These are phyloP conservation scores for Gnatocerus cornutus DNA, from an alignment of 2,888 invertebrate genomes.

Conservation along the genomic window DNA sequence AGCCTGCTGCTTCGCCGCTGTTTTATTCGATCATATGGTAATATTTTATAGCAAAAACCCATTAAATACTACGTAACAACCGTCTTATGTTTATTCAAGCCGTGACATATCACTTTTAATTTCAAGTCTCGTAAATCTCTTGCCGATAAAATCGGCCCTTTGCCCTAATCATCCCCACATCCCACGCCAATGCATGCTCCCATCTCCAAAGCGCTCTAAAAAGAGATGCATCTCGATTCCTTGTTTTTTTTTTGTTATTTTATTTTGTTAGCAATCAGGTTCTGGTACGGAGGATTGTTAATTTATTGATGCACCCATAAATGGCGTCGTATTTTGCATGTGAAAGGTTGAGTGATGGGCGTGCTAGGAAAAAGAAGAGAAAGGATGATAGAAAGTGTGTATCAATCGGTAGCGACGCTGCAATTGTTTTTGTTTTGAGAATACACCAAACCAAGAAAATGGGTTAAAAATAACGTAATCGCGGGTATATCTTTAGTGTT, in stretches of 20 bases:
- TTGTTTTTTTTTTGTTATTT: slow-evolving; percentile 12
- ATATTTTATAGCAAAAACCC: too few relatives aligned
- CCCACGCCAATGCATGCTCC: too few relatives aligned
- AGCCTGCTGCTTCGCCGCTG: too few relatives aligned
- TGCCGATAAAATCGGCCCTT: too few relatives aligned
- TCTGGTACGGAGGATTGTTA: slow-evolving; percentile 3
- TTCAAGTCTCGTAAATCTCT: too few relatives aligned
- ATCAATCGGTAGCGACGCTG: slow-evolving; percentile 14
- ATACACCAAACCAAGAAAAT: slow-evolving; percentile 19
- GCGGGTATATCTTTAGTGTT: slow-evolving; percentile 33
- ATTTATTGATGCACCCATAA: slow-evolving; percentile 26
- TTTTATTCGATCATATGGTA: too few relatives aligned
- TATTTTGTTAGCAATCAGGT: slow-evolving; percentile 11
- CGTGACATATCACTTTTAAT: too few relatives aligned
- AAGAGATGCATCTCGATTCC: too few relatives aligned
- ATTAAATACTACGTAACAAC: too few relatives aligned
- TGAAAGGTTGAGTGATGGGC: slow-evolving; percentile 34
- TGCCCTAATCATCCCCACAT: too few relatives aligned
- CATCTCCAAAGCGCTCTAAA: too few relatives aligned
- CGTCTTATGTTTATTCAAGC: too few relatives aligned
- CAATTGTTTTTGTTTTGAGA: slow-evolving; percentile 15
- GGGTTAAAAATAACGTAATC: slow-evolving; percentile 35
- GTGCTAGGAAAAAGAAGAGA: slow-evolving; percentile 27
- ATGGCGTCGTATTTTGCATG: slow-evolving; percentile 36
- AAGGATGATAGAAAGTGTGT: slow-evolving; percentile 37